A percentile compares a stretch with the other conserved stretches of the same genome.
phyloP scores from a whole-genome alignment of 2,888 invertebrate species.

The Epirrhoe tristata region DNA sequence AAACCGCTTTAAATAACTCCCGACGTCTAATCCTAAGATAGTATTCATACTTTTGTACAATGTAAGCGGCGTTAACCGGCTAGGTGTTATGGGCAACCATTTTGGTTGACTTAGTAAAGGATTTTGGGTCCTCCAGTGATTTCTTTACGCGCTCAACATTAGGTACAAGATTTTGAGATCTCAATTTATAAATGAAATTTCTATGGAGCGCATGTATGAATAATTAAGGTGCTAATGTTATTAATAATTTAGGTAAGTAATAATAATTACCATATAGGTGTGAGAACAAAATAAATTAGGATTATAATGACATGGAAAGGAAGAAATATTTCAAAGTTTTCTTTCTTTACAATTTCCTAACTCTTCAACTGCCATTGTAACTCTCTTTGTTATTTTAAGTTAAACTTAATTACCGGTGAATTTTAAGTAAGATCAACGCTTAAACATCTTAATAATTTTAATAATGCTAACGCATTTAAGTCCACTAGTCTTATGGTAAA shows the following conservation, averaged over 20 bases:
- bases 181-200: conserved; percentile 14
- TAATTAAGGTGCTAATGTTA: conserved; percentile 30
- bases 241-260: conserved; percentile 7
- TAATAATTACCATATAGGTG: conserved; percentile 4
- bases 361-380: conserved; percentile 29
- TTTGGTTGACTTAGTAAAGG: not conserved
- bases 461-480: conserved; percentile 56
- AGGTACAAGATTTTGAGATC: conserved; percentile 15
- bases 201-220: not conserved
- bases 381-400: conserved; percentile 21
- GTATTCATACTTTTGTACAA: not conserved
- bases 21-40: no score
- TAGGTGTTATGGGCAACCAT: not conserved
- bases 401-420: conserved; percentile 26
- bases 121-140: not conserved
- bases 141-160: conserved; percentile 3
- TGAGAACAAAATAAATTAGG: conserved; percentile 12
- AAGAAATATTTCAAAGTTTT: not conserved
- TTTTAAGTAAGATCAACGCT: conserved; percentile 35
- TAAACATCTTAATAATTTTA: conserved; percentile 30
- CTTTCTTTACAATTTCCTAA: conserved; percentile 7
- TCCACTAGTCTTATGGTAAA: conserved; percentile 75
- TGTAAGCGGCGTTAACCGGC: not conserved
- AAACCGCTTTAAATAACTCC: no score
- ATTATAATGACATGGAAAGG: not conserved